These are phyloP conservation scores for Eremobia ochroleuca DNA, from an alignment of 2,888 invertebrate genomes.

Conservation along the genomic window DNA sequence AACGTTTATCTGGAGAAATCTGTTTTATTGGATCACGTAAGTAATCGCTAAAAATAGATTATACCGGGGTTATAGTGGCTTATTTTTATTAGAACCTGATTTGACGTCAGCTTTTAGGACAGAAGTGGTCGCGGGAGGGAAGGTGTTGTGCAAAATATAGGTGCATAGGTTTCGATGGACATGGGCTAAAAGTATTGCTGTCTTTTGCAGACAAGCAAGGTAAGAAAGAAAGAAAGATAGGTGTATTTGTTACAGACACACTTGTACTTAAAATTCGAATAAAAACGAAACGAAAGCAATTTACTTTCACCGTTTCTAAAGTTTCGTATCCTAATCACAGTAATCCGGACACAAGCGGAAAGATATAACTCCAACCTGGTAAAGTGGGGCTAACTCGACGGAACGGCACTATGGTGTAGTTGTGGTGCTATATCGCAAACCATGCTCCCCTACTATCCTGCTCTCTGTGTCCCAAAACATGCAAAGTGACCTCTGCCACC, in stretches of 20 bases:
- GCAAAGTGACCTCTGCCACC: no score
- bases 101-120: neutral
- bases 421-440: no score
- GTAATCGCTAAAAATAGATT: constrained; percentile 49
- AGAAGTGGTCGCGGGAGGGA: neutral
- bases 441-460: no score
- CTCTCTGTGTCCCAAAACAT: no score
- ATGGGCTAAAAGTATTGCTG: neutral
- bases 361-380: no score
- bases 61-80: neutral
- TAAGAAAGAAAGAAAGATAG: neutral
- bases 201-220: neutral
- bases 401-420: no score
- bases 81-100: constrained; percentile 5
- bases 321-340: neutral
- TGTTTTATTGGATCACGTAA: constrained; percentile 59
- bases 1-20: constrained; percentile 51
- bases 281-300: neutral
- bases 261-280: no score
- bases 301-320: no score
- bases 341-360: no score
- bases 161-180: no score
- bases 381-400: no score
- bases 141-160: neutral
- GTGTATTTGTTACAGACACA: no score